A percentile compares a stretch with the other conserved stretches of the same genome.
Evolutionary conservation across 2,113 vertebrate species (phyloP).

Genomic region (Lophura nycthemera): DNA sequence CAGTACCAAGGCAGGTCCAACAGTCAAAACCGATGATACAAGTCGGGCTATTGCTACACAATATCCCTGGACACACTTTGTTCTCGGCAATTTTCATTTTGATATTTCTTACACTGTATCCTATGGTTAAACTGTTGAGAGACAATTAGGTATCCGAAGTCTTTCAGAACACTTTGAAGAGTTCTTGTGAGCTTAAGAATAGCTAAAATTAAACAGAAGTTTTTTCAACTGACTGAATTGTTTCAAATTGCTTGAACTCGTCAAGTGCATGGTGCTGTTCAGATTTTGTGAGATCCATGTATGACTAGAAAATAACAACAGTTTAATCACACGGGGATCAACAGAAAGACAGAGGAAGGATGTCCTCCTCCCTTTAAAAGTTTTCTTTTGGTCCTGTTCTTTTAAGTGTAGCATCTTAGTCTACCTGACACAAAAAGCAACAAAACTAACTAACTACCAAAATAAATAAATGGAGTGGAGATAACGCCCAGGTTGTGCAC

Average conservation of each 20-base stretch:
- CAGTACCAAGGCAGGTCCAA: neutral
- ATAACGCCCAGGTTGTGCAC: neutral
- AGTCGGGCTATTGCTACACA: conserved; percentile 58
- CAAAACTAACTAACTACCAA: neutral
- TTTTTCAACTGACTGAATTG: neutral
- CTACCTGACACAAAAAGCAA: neutral
- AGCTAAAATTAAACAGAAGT: neutral
- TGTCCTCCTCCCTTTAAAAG: neutral
- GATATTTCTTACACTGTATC: neutral
- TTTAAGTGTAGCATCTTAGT: neutral
- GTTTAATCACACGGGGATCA: conserved; percentile 7
- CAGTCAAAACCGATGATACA: neutral
- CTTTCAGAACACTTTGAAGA: neutral
- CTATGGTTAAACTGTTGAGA: conserved; percentile 25
- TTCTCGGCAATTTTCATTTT: conserved; percentile 20
- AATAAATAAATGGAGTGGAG: neutral
- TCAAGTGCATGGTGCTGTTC: conserved; percentile 10
- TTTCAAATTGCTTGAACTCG: conserved; percentile 14
- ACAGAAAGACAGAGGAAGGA: conserved; percentile 13
- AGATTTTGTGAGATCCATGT: conserved; percentile 17
- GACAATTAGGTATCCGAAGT: conserved; percentile 23
- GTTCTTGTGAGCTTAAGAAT: neutral
- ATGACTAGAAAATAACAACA: conserved; percentile 8
- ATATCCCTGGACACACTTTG: conserved; percentile 35
- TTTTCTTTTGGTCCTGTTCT: conserved; percentile 18